Percentiles rank a stretch among this genome's conserved stretches.
These are phyloP conservation scores for Leuciscus idus DNA, from an alignment of 2,113 vertebrate genomes.

Conservation along the genomic window DNA sequence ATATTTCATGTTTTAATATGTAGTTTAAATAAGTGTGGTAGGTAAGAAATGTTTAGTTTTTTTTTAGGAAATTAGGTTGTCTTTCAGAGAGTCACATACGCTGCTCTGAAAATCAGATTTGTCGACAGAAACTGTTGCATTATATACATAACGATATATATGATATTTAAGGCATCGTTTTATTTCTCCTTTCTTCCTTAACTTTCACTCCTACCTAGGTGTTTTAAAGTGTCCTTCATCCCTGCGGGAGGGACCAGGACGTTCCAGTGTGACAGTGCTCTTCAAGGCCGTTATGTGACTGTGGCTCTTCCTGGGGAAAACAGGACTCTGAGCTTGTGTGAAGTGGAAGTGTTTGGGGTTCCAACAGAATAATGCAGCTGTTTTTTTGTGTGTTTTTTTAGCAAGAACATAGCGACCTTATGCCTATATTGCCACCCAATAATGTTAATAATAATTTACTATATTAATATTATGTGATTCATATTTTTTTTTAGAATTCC, in stretches of 20 bases:
- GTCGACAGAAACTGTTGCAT: background rate
- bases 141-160: background rate
- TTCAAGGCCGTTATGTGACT: conserved; percentile 28
- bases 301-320: background rate
- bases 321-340: conserved; percentile 35
- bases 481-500: background rate
- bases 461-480: too few species aligned
- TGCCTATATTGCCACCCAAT: background rate
- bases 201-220: background rate
- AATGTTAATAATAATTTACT: too few species aligned
- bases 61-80: background rate
- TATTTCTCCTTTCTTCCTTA: background rate
- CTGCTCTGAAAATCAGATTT: background rate
- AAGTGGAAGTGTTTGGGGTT: conserved; percentile 29
- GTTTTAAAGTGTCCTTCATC: conserved; percentile 30
- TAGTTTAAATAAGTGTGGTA: background rate
- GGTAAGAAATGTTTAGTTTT: background rate
- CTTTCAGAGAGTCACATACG: background rate
- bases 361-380: background rate
- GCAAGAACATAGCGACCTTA: background rate
- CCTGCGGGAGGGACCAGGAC: background rate
- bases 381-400: fast-evolving
- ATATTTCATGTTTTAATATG: background rate
- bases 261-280: background rate
- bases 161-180: background rate